These are phyloP conservation scores for Leucophenga maculata DNA, from an alignment of 2,888 invertebrate species.

Conservation along the genomic window DNA sequence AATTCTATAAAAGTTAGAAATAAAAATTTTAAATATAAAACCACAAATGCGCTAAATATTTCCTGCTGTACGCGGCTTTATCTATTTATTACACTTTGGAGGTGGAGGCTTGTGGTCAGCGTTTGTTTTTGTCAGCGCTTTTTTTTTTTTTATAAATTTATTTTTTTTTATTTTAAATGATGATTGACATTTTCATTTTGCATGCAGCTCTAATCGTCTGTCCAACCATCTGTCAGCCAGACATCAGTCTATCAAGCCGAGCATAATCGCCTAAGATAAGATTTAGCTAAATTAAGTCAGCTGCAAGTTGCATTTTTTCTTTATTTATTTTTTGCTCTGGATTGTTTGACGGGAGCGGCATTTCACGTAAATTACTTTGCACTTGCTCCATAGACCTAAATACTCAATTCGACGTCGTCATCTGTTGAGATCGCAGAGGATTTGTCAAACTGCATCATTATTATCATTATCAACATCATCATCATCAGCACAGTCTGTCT, in stretches of 20 bases:
- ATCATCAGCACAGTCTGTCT: not conserved
- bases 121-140: not conserved
- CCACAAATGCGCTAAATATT: constrained; percentile 48
- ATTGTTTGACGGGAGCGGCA: not conserved
- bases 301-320: not conserved
- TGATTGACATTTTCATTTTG: constrained; percentile 15
- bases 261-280: constrained; percentile 15
- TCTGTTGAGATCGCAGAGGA: not conserved
- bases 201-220: not conserved
- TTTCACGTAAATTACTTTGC: constrained; percentile 67
- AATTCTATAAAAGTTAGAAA: not conserved
- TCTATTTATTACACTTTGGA: constrained; percentile 4
- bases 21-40: not conserved
- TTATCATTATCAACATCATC: not conserved
- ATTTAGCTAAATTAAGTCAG: constrained; percentile 12
- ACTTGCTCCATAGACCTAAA: constrained; percentile 70
- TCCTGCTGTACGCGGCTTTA: constrained; percentile 49
- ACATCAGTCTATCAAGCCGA: not conserved
- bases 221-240: not conserved
- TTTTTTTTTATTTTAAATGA: not conserved
- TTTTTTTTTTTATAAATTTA: not conserved
- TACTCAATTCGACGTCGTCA: constrained; percentile 35
- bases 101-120: not conserved
- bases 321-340: too few species aligned
- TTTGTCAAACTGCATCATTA: constrained; percentile 17